Evolutionary conservation across 2,113 vertebrate genomes (phyloP).

Genomic region (Colinus virginianus): DNA sequence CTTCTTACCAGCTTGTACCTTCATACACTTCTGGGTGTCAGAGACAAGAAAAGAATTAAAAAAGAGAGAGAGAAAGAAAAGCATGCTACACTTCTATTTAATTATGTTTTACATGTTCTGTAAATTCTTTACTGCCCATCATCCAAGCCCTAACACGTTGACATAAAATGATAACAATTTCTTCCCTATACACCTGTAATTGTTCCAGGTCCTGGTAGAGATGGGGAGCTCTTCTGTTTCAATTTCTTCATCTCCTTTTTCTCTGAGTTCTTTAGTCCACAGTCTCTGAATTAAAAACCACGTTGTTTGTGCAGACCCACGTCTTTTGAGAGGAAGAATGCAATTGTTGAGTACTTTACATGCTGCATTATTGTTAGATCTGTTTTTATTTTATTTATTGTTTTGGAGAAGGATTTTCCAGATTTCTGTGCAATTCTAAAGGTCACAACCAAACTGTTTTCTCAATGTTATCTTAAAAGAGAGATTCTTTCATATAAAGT

Average conservation of each 20-base stretch:
- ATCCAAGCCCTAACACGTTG: rapidly evolving
- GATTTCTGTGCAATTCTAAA: neutral
- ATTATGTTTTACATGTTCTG: neutral
- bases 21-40: neutral
- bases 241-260: neutral
- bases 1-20: neutral
- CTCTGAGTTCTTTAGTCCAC: neutral
- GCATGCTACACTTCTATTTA: neutral
- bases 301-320: neutral
- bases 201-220: neutral
- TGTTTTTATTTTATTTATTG: neutral
- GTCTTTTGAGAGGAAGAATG: neutral
- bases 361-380: rapidly evolving
- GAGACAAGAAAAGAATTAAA: neutral
- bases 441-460: neutral
- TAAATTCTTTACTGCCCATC: neutral
- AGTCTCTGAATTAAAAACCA: neutral
- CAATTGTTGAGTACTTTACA: rapidly evolving
- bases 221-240: neutral
- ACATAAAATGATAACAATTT: neutral
- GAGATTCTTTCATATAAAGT: neutral
- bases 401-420: neutral
- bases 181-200: neutral
- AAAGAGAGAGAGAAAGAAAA: neutral
- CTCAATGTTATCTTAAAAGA: neutral